A percentile compares a stretch with the other conserved stretches of the same genome.
Evolutionary conservation across 2,888 invertebrate species (phyloP).

Genomic region (Nebria brevicollis): DNA sequence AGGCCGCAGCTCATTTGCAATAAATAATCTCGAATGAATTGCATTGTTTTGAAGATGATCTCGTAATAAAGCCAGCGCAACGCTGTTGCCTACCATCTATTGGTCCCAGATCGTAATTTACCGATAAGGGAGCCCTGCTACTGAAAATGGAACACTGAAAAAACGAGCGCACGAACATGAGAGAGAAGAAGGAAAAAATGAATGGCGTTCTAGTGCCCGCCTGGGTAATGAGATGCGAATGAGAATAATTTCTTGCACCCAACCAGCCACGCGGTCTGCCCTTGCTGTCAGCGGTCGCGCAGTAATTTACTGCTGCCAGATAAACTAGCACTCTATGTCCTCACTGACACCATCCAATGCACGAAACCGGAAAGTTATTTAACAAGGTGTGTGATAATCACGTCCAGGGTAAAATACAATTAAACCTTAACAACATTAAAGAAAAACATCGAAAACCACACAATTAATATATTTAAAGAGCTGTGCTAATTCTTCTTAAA

Average conservation of each 20-base stretch:
- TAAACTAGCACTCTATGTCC: constrained; percentile 8
- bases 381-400: constrained; percentile 18
- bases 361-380: constrained; percentile 16
- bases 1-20: constrained; percentile 37
- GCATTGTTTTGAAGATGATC: constrained; percentile 39
- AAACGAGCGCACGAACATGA: constrained; percentile 2
- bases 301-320: constrained; percentile 37
- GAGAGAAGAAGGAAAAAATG: constrained; percentile 30
- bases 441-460: not conserved
- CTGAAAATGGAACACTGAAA: not conserved
- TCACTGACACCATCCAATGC: not conserved
- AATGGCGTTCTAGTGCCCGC: constrained; percentile 24
- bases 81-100: constrained; percentile 3
- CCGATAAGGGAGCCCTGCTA: not conserved
- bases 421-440: not conserved
- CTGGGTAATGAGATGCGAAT: constrained; percentile 45
- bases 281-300: constrained; percentile 38
- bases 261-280: constrained; percentile 16
- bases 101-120: constrained; percentile 16
- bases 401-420: not conserved
- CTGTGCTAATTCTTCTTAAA: no score
- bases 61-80: constrained; percentile 17
- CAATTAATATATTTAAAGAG: no score
- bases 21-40: constrained; percentile 36
- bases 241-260: constrained; percentile 37